Evolutionary conservation across 2,797 vertebrate species (phyloP), one percentile per base, ranked within the genome.

Genomic region (Urosaurus nigricauda): DNA sequence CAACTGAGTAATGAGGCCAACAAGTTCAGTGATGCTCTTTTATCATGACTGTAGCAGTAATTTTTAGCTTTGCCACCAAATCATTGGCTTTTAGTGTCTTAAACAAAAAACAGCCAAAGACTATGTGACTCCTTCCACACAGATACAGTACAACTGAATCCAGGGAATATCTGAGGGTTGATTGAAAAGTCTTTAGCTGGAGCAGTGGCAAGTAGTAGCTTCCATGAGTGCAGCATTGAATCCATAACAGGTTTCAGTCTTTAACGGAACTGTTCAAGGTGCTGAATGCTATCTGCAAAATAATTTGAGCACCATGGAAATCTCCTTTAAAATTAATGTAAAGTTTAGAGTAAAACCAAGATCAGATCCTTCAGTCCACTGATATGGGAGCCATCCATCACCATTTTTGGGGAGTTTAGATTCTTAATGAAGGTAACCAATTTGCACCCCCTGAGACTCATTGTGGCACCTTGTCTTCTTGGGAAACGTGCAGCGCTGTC

Each of bases 1-100:
- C 73, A 86, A 13, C 51, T 77, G 71, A 90, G 51, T 88, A 82
- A 91, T 71, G 63, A 70, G 79, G 40, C 53, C 24, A 60, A 43
- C 32, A 21, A 47, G 71, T 86, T 88, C 53, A 70, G 53, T 47
- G 16, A 43, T 43, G 47, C 40, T 84, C 58, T 75, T 74, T 68
- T 47, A 77, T 85, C 35, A 56, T 60, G 81, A 1, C 32, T 8
- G 71, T 58, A 85, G 47, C 58, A 35, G 14, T 70, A 88, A 58
- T 70, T 85, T 83, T 32, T 82, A 63, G 7, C 29, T 26, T 58
- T 71, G n/a, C 58, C 29, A 47, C 51, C 19, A 21, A 68, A 79
- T 32, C 14, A 14, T 60, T 47, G 4, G 24, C n/a, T 60, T 47
- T 65, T 71, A 47, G 24, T 58, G 11, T 16, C 37, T 32, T 53